These are phyloP conservation scores for Stenoptilia bipunctidactyla DNA, from an alignment of 2,888 invertebrate species.

Conservation along the genomic window DNA sequence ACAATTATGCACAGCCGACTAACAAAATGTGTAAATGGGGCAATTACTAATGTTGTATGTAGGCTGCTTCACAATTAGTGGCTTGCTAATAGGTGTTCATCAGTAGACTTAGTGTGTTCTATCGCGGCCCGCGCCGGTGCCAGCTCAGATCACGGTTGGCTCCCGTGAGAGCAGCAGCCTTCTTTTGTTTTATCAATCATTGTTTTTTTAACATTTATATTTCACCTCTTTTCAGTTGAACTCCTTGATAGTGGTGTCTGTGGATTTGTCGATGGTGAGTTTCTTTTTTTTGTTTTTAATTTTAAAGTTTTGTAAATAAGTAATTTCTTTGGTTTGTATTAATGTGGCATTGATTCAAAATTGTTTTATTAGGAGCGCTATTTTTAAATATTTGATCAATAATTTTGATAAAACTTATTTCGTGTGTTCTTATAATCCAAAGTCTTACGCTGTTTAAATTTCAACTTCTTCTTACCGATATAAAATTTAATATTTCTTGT, in stretches of 20 bases:
- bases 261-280: not conserved
- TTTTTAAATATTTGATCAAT: too few relatives aligned
- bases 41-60: conserved; percentile 65
- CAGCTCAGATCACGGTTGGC: conserved; percentile 49
- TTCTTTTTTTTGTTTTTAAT: conserved; percentile 10
- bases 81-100: conserved; percentile 65
- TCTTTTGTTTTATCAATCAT: conserved; percentile 18
- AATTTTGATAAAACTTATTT: too few relatives aligned
- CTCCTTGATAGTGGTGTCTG: not conserved
- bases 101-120: conserved; percentile 57
- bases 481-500: too few relatives aligned
- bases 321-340: too few relatives aligned
- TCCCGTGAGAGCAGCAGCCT: conserved; percentile 44
- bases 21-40: conserved; percentile 69
- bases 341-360: too few relatives aligned
- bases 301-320: too few relatives aligned
- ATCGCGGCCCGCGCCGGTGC: conserved; percentile 35
- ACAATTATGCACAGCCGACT: conserved; percentile 62
- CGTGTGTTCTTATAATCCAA: too few relatives aligned
- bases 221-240: conserved; percentile 15
- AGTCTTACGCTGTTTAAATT: too few relatives aligned
- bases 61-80: conserved; percentile 67
- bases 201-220: conserved; percentile 10
- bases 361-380: too few relatives aligned
- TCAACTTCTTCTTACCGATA: too few relatives aligned